These are phyloP conservation scores for Lepus townsendii DNA, from an alignment of 2,797 vertebrate genomes.

Conservation along the genomic window DNA sequence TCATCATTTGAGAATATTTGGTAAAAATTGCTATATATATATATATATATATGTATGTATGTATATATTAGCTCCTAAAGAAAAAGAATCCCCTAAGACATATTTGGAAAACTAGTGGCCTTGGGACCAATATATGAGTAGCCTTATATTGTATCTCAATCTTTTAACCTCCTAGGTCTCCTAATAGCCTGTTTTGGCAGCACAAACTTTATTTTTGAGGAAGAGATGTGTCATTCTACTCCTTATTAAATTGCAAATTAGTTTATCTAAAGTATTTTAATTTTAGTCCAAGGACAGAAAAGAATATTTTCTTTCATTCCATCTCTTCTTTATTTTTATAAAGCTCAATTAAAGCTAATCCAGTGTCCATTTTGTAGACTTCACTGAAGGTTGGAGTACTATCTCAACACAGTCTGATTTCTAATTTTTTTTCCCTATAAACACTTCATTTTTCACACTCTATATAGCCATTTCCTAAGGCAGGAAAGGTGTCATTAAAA, in stretches of 20 bases:
- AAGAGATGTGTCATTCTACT: background rate
- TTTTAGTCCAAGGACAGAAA: background rate
- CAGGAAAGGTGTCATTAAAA: background rate
- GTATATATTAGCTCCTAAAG: background rate
- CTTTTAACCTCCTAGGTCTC: background rate
- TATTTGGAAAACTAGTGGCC: background rate
- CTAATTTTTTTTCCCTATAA: background rate
- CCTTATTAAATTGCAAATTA: background rate
- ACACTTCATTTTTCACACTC: background rate
- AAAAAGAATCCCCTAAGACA: background rate
- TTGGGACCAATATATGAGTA: background rate
- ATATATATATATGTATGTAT: too few species aligned
- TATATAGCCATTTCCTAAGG: background rate
- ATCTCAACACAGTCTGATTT: background rate
- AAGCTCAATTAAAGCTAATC: background rate
- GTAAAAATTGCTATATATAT: background rate
- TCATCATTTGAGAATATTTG: background rate
- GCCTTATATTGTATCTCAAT: background rate
- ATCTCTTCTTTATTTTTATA: conserved; percentile 8
- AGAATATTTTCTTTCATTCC: background rate
- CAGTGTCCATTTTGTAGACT: background rate
- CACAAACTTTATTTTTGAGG: background rate
- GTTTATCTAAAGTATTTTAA: conserved; percentile 22
- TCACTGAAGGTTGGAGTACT: background rate
- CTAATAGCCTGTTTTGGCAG: background rate